phyloP scores from a whole-genome alignment of 2,113 vertebrate species.

The Hyla sarda region DNA sequence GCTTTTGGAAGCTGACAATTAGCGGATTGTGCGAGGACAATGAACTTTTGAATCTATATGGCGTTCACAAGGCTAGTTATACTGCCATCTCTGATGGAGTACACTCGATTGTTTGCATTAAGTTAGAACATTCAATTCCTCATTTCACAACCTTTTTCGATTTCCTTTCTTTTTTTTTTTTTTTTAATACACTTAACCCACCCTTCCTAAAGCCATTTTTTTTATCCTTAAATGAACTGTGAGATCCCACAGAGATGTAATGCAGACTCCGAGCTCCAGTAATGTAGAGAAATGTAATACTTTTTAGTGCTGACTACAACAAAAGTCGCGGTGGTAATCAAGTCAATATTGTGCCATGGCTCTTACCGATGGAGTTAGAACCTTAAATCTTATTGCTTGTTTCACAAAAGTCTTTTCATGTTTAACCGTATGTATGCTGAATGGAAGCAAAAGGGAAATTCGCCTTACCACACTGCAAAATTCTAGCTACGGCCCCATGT shows the following conservation, averaged over 20 bases:
- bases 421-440: not conserved
- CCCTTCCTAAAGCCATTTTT: constrained; percentile 27
- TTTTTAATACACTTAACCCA: constrained; percentile 1
- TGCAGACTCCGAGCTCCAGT: not conserved
- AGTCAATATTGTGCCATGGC: constrained; percentile 18
- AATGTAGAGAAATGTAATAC: constrained; percentile 30
- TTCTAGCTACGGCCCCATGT: not conserved
- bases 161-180: constrained; percentile 13
- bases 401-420: not conserved
- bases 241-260: constrained; percentile 10
- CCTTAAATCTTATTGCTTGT: not conserved
- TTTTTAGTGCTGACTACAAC: constrained; percentile 4
- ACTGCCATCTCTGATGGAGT: constrained; percentile 22
- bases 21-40: constrained; percentile 32
- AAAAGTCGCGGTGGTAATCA: constrained; percentile 5
- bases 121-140: constrained; percentile 37
- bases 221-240: constrained; percentile 50
- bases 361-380: not conserved
- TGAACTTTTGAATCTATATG: constrained; percentile 25
- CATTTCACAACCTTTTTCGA: constrained; percentile 1
- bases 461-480: not conserved
- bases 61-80: not conserved
- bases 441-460: no score
- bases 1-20: constrained; percentile 24
- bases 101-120: constrained; percentile 37